Evolutionary conservation across 2,888 invertebrate genomes (phyloP), one percentile per base, ranked within the genome.

Genomic region (Cephus spinipes): DNA sequence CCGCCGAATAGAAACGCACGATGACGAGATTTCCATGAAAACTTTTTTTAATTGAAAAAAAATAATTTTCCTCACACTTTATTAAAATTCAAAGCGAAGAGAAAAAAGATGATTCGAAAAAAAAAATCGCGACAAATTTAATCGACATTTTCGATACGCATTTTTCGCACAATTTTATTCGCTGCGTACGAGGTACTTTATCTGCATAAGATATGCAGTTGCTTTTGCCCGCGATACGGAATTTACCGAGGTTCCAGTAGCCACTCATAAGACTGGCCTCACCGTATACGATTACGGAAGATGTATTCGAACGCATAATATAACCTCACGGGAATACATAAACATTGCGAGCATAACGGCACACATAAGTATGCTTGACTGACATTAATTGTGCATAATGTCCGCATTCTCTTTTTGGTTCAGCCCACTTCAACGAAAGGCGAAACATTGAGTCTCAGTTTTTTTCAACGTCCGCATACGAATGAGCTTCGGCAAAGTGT

Each of bases 341-440:
- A 87, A 87, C 86, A 85, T 85, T 84, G 84, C 77, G 78, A 79
- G 78, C 75, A 83, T 83, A 85, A 86, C 83, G 81, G 83, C 83
- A 85, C 55, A 86, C 87, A 86, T 87, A 88, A 87, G 87, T 87
- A 90, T 87, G 85, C 85, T 87, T 88, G 90, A 89, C 87, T 89
- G 90, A 90, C 90, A 88, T 89, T 90, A 89, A 90, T 90, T 89
- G 90, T 87, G 89, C 89, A 90, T 90, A 89, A 90, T 88, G 87
- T 82, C 82, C 81, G 80, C 74, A 15, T 55, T 23, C 36, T 33
- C 32, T 33, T 55, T 68, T 68, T 30, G 31, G 68, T 75, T 55
- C 68, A n/a, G 40, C 32, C 68, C 40, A 40, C 68, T 84, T 85
- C 78, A 86, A 87, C 85, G 85, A 86, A 87, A 85, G 83, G 84